phyloP scores from a whole-genome alignment of 2,888 invertebrate genomes.

The Diarsia rubi region DNA sequence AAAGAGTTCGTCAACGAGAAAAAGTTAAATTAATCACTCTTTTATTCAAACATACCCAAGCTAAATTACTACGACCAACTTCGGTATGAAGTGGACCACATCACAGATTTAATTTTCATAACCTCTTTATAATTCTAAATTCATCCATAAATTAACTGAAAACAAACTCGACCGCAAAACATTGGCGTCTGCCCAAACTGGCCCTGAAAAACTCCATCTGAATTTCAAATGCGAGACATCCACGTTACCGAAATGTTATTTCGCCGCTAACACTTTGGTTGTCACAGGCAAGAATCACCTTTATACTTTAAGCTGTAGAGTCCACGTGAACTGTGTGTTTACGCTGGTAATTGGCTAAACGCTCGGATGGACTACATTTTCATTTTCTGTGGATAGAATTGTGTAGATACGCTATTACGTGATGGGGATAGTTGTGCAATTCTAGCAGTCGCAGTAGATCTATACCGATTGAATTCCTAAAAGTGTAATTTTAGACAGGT shows the following conservation, averaged over 20 bases:
- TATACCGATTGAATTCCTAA: slow-evolving; percentile 21
- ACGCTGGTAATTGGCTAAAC: slow-evolving; percentile 77
- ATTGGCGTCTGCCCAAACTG: slow-evolving; percentile 80
- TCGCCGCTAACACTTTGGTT: slow-evolving; percentile 59
- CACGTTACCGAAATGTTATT: slow-evolving; percentile 75
- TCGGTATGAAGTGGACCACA: slow-evolving; percentile 49
- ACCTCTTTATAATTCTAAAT: slow-evolving; percentile 69
- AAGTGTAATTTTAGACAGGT: slow-evolving; percentile 7
- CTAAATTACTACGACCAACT: slow-evolving; percentile 51
- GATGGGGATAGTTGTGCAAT: slow-evolving; percentile 58
- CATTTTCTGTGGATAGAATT: slow-evolving; percentile 73
- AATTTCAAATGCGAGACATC: slow-evolving; percentile 80
- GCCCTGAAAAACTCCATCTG: slow-evolving; percentile 80
- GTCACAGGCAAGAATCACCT: slow-evolving; percentile 54
- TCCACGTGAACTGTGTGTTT: slow-evolving; percentile 45
- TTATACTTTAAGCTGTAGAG: slow-evolving; percentile 46
- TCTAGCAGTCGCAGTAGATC: slow-evolving; percentile 24
- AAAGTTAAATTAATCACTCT: slow-evolving; percentile 61
- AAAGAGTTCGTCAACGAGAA: slow-evolving; percentile 41
- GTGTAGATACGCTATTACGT: slow-evolving; percentile 64
- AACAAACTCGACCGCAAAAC: slow-evolving; percentile 80
- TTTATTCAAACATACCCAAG: slow-evolving; percentile 56
- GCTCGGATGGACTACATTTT: slow-evolving; percentile 77
- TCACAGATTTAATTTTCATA: slow-evolving; percentile 67
- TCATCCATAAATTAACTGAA: slow-evolving; percentile 84